These are phyloP conservation scores for Rafetus swinhoei DNA, from an alignment of 2,113 vertebrate species.

Conservation along the genomic window DNA sequence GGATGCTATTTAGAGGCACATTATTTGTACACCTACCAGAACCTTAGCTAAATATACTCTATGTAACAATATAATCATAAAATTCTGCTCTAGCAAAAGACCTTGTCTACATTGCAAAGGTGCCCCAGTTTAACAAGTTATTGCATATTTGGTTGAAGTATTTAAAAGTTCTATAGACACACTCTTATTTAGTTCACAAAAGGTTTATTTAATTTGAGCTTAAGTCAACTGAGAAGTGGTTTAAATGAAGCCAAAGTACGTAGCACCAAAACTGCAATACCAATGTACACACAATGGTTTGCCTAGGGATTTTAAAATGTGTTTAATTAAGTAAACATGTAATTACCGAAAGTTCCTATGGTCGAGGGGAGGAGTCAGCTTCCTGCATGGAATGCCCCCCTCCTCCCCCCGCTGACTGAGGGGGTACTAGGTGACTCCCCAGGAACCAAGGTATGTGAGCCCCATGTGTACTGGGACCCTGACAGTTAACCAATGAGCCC, in stretches of 20 bases:
- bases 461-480: too few species aligned
- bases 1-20: background rate
- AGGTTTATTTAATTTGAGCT: accelerated
- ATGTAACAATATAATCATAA: accelerated
- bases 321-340: too few species aligned
- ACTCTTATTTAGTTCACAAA: background rate
- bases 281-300: background rate
- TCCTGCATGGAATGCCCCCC: too few species aligned
- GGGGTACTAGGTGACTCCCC: too few species aligned
- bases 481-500: too few species aligned
- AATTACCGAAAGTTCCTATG: too few species aligned
- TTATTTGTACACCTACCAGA: background rate
- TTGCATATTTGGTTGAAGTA: background rate
- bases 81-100: background rate
- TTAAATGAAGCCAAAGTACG: accelerated
- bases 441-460: too few species aligned
- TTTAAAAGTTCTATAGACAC: background rate
- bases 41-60: background rate
- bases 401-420: too few species aligned
- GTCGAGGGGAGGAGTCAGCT: too few species aligned
- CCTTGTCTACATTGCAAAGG: accelerated
- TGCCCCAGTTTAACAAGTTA: accelerated
- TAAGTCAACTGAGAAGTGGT: accelerated
- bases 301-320: too few species aligned
- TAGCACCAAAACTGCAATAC: background rate